These are phyloP conservation scores for Eumaeus atala DNA, from an alignment of 1,140 invertebrate genomes.

Conservation along the genomic window DNA sequence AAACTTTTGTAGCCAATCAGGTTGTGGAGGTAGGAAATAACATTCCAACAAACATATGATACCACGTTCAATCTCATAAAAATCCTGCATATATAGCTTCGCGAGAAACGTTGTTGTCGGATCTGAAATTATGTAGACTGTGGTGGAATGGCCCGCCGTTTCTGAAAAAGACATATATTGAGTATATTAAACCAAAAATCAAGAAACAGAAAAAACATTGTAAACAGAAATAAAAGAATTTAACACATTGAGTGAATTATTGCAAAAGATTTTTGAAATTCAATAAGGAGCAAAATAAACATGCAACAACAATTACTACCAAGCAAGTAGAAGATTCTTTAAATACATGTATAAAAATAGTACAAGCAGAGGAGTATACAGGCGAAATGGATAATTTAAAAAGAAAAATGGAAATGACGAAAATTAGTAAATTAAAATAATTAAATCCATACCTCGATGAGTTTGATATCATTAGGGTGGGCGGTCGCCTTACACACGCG, in stretches of 20 bases:
- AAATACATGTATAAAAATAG: constrained; percentile 15
- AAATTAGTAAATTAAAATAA: constrained; percentile 16
- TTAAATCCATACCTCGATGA: constrained; percentile 24
- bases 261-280: constrained; percentile 20
- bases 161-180: no score
- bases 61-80: no score
- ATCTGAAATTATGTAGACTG: neutral
- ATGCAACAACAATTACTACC: neutral
- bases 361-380: constrained; percentile 7
- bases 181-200: no score
- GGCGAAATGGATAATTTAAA: neutral
- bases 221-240: neutral
- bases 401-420: constrained; percentile 12
- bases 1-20: constrained; percentile 14
- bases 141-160: no score
- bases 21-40: no score
- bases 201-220: no score
- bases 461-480: constrained; percentile 18
- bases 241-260: neutral
- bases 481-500: constrained; percentile 19
- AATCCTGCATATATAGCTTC: constrained; percentile 17
- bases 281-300: neutral
- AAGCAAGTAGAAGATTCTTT: constrained; percentile 18
- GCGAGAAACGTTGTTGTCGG: constrained; percentile 11
- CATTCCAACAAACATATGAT: no score